These are phyloP conservation scores for Drosophila oshimai DNA, from an alignment of 1,140 invertebrate species.

Conservation along the genomic window DNA sequence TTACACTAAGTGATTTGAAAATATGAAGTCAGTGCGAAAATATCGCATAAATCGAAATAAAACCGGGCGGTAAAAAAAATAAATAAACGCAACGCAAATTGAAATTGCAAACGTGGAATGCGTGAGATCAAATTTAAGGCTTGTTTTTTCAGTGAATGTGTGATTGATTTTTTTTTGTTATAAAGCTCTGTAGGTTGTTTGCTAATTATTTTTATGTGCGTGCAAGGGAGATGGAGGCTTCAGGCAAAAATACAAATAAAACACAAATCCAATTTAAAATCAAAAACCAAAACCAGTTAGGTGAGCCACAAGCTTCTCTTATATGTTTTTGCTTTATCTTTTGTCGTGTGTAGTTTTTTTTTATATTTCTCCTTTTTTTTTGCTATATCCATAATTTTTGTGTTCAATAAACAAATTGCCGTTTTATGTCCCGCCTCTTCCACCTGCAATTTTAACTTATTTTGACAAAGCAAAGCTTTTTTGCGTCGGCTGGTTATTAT, in stretches of 20 bases:
- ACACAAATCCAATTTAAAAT: constrained; percentile 39
- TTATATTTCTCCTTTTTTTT: background rate
- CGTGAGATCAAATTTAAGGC: constrained; percentile 27
- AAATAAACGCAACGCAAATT: constrained; percentile 57
- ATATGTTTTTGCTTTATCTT: constrained; percentile 39
- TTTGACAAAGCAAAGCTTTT: constrained; percentile 20
- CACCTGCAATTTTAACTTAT: constrained; percentile 49
- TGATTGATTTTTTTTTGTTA: constrained; percentile 2
- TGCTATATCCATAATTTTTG: constrained; percentile 24
- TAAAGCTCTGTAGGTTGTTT: constrained; percentile 29
- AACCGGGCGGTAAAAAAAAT: constrained; percentile 8
- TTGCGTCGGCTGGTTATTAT: constrained; percentile 17
- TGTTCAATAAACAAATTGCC: constrained; percentile 68
- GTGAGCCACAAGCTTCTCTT: constrained; percentile 44
- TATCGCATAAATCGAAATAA: constrained; percentile 2
- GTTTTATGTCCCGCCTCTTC: constrained; percentile 20
- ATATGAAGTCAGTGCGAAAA: constrained; percentile 34
- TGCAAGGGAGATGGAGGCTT: constrained; percentile 2
- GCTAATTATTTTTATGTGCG: constrained; percentile 41
- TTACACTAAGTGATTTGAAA: constrained; percentile 5
- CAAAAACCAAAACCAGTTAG: constrained; percentile 62
- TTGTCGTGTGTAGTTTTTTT: constrained; percentile 16
- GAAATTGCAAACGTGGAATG: constrained; percentile 51
- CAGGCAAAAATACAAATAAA: constrained; percentile 5
- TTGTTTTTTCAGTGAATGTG: background rate